Conservation (phyloP, 2,113 vertebrate species). For the Sebastes schlegelii region DNA sequence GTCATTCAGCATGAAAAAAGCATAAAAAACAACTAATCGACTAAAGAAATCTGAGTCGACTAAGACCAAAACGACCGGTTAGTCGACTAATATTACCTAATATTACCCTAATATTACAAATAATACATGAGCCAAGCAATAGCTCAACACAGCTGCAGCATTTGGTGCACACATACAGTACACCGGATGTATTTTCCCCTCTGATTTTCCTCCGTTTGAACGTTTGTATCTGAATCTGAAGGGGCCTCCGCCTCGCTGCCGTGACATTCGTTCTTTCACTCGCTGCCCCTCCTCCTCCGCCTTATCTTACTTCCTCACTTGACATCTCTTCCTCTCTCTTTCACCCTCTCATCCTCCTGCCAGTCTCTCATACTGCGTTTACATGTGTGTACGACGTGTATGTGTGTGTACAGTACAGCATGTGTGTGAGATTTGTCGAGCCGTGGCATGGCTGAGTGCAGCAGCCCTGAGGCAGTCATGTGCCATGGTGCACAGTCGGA, state of each 20-base stretch:
- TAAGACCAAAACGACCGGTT: too few species aligned
- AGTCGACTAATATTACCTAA: too few species aligned
- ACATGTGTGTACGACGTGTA: slow-evolving; percentile 2
- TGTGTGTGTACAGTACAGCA: neutral
- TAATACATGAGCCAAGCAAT: slow-evolving; percentile 16
- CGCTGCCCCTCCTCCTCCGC: neutral
- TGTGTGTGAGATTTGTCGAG: slow-evolving; percentile 14
- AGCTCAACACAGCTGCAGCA: slow-evolving; percentile 5
- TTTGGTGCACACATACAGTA: neutral
- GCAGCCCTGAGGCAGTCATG: slow-evolving; percentile 61
- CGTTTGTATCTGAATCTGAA: neutral
- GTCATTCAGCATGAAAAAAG: too few species aligned
- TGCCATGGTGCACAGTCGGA: slow-evolving; percentile 50
- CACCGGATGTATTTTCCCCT: neutral
- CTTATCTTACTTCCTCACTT: slow-evolving; percentile 34
- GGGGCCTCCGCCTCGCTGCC: neutral
- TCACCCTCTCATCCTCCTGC: slow-evolving; percentile 28
- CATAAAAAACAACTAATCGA: too few species aligned
- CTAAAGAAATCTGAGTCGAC: too few species aligned
- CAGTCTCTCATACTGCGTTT: slow-evolving; percentile 24
- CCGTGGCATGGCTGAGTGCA: slow-evolving; percentile 61
- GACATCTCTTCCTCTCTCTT: slow-evolving; percentile 15
- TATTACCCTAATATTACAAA: neutral
- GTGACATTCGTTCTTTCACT: neutral
- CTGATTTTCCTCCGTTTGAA: neutral